phyloP scores from a whole-genome alignment of 1,140 invertebrate genomes.

The Tetranychus cinnabarinus region DNA sequence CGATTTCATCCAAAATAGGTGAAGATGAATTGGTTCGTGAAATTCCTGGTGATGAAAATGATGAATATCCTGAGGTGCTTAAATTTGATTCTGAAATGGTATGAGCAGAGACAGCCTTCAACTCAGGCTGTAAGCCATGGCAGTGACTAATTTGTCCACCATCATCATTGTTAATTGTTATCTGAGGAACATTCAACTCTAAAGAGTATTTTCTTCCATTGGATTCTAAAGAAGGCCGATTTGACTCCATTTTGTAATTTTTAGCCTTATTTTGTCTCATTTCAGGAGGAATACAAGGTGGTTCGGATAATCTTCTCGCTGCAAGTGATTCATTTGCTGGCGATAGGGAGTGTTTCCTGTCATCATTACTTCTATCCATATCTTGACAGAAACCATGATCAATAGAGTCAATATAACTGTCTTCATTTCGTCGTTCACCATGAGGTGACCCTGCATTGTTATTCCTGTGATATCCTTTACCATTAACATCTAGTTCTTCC shows the following conservation, averaged over 20 bases:
- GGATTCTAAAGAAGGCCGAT: neutral
- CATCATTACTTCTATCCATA: neutral
- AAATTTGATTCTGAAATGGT: constrained; percentile 9
- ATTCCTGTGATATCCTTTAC: neutral
- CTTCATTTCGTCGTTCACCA: no score
- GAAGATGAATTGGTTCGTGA: constrained; percentile 7
- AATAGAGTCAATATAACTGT: no score
- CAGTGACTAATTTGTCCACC: neutral
- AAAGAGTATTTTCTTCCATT: neutral
- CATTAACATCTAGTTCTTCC: neutral
- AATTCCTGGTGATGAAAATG: constrained; percentile 5
- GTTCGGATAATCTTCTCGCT: neutral
- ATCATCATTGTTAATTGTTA: neutral
- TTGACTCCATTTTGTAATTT: neutral
- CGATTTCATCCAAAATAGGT: constrained; percentile 2
- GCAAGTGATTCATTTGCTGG: neutral
- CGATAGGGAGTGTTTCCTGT: neutral
- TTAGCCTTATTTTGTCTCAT: neutral
- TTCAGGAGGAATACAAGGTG: neutral
- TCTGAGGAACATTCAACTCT: neutral
- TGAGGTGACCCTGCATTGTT: no score
- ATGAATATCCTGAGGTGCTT: constrained; percentile 9
- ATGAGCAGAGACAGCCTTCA: neutral
- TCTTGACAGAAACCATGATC: neutral
- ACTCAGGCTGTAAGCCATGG: neutral